Evolutionary conservation across 2,113 vertebrate genomes (phyloP).

Genomic region (Haplochromis vanheusdeni): DNA sequence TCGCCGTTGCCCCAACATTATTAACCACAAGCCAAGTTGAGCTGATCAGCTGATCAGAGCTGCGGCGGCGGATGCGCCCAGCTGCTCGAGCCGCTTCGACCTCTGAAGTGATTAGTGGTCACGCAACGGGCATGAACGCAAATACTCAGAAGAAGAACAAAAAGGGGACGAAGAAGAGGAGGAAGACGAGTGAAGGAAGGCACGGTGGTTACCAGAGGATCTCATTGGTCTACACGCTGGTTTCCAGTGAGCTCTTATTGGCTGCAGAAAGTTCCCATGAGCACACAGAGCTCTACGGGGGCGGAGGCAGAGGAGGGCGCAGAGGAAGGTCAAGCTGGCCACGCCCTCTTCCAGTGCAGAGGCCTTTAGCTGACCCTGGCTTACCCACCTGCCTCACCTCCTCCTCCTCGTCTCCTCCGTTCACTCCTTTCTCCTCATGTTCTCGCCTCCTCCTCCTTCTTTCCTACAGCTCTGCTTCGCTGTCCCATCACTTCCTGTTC

Average conservation of each 20-base stretch:
- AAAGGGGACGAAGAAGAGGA: neutral
- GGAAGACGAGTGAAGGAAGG: neutral
- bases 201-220: neutral
- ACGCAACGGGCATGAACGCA: neutral
- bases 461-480: neutral
- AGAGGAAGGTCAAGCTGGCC: neutral
- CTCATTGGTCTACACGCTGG: neutral
- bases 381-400: neutral
- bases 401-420: neutral
- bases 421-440: neutral
- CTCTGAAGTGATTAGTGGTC: conserved; percentile 26
- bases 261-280: neutral
- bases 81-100: neutral
- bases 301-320: neutral
- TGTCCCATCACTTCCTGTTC: neutral
- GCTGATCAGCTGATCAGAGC: conserved; percentile 18
- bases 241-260: neutral
- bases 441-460: neutral
- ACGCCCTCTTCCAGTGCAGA: neutral
- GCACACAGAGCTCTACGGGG: neutral
- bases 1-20: neutral
- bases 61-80: neutral
- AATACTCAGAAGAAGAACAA: neutral
- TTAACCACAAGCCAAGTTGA: neutral
- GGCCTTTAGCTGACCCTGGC: neutral